Conservation (phyloP, 2,888 invertebrate species). For the Scaptomyza reducta region DNA sequence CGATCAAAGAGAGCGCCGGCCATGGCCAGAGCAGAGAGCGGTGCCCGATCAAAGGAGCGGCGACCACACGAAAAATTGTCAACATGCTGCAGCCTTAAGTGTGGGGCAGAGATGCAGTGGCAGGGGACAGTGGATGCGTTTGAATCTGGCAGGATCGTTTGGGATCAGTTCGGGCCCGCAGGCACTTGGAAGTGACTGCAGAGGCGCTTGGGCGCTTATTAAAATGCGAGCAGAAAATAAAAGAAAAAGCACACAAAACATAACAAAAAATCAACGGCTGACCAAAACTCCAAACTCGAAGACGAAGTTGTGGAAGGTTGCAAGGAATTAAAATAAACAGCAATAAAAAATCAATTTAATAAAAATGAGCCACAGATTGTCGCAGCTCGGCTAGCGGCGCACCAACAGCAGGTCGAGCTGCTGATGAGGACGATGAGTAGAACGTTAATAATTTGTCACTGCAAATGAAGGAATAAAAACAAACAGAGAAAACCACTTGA, state of each 20-base stretch:
- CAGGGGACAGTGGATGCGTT: constrained; percentile 18
- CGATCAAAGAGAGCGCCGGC: constrained; percentile 76
- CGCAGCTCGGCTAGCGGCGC: constrained; percentile 19
- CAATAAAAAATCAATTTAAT: constrained; percentile 82
- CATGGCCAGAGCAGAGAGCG: constrained; percentile 43
- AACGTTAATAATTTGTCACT: constrained; percentile 84
- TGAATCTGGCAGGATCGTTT: constrained; percentile 37
- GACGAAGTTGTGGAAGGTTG: constrained; percentile 30
- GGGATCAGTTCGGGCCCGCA: constrained; percentile 38
- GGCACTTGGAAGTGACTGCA: constrained; percentile 44
- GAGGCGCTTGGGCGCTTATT: constrained; percentile 73
- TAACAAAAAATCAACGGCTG: constrained; percentile 9
- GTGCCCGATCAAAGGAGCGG: constrained; percentile 65
- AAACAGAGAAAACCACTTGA: constrained; percentile 81
- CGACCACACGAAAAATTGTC: constrained; percentile 79
- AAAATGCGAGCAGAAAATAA: constrained; percentile 53
- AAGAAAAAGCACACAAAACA: constrained; percentile 3
- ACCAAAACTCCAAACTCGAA: constrained; percentile 5
- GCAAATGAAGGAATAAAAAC: constrained; percentile 78
- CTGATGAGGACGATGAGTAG: constrained; percentile 52
- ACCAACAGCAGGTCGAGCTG: constrained; percentile 27
- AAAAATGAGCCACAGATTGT: constrained; percentile 62
- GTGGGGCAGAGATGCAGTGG: constrained; percentile 1
- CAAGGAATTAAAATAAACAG: constrained; percentile 76
- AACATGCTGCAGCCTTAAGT: constrained; percentile 66